Percentiles rank a stretch among this genome's conserved stretches.
These are phyloP conservation scores for Centruroides sculpturatus DNA, from an alignment of 1,140 invertebrate genomes.

Conservation along the genomic window DNA sequence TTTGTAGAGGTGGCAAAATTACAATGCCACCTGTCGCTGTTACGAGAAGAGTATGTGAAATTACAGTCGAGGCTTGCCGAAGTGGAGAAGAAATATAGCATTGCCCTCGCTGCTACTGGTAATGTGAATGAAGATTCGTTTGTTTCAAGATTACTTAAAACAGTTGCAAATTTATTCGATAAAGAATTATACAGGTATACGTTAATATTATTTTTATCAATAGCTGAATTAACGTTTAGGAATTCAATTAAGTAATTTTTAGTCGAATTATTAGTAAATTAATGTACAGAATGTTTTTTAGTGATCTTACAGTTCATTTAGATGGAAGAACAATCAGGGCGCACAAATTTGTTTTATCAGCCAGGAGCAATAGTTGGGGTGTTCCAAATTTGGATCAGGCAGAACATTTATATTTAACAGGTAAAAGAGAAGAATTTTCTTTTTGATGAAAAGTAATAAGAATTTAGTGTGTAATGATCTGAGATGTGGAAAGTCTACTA, in stretches of 20 bases:
- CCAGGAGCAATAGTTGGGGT: constrained; percentile 71
- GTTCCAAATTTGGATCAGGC: constrained; percentile 46
- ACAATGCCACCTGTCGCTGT: constrained; percentile 65
- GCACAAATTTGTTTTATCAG: constrained; percentile 78
- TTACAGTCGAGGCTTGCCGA: constrained; percentile 66
- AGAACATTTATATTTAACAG: constrained; percentile 44
- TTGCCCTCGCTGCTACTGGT: constrained; percentile 43
- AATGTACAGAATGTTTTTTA: constrained; percentile 14
- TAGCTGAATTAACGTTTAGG: too few relatives aligned
- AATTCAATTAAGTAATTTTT: too few relatives aligned
- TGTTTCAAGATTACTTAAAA: constrained; percentile 58
- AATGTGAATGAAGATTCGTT: constrained; percentile 50
- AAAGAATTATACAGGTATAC: constrained; percentile 53
- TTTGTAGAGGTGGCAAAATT: constrained; percentile 50
- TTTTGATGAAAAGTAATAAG: neutral
- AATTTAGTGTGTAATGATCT: too few relatives aligned
- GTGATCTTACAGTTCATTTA: constrained; percentile 43
- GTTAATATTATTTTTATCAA: too few relatives aligned
- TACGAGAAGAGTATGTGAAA: constrained; percentile 83
- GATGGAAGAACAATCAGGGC: constrained; percentile 51
- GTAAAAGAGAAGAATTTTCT: constrained; percentile 29
- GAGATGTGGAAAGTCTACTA: too few relatives aligned
- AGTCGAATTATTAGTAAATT: neutral
- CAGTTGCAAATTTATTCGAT: constrained; percentile 61
- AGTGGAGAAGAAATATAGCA: constrained; percentile 65